Base-by-base conservation (phyloP, 1,140 invertebrate genomes). In the Apolygus lucorum region DNA sequence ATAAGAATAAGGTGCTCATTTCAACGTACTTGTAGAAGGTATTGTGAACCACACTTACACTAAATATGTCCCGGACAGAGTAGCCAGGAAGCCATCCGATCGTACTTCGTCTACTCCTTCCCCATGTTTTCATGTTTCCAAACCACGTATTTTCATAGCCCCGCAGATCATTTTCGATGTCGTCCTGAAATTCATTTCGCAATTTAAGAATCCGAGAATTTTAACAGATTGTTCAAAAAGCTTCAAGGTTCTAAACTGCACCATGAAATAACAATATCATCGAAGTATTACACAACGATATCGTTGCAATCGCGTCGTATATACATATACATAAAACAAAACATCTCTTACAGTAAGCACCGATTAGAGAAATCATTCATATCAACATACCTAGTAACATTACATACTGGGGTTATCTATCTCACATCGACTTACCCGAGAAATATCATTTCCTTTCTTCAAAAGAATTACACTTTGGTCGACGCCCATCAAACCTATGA, bases 381-480 rank as follows among this genome's bases (percentile, higher is more conserved):
- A n/a, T n/a, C n/a, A n/a, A n/a, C n/a, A n/a, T n/a, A n/a, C n/a
- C n/a, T n/a, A n/a, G n/a, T n/a, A n/a, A n/a, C n/a, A n/a, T n/a
- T n/a, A n/a, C n/a, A n/a, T n/a, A n/a, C n/a, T n/a, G n/a, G n/a
- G n/a, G n/a, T n/a, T n/a, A n/a, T n/a, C n/a, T n/a, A n/a, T n/a
- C n/a, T n/a, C n/a, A n/a, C n/a, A n/a, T n/a, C 34, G 8, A 59
- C 77, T 76, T 74, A 82, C 81, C 63, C 78, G 67, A 28, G 79
- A 74, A 70, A 88, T 79, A 77, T 88, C 86, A 71, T 87, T 87
- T 70, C 85, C 85, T 77, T 81, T 84, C 74, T 87, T 87, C 2
- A 96, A 78, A 0, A 90, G 76, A 0, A 90, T 76, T 0, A 93
- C 88, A 79, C 91, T 91, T 77, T 96, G 91, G 80, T 97, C 94